These are phyloP conservation scores for Blastobasis adustella DNA, from an alignment of 2,888 invertebrate genomes.

Conservation along the genomic window DNA sequence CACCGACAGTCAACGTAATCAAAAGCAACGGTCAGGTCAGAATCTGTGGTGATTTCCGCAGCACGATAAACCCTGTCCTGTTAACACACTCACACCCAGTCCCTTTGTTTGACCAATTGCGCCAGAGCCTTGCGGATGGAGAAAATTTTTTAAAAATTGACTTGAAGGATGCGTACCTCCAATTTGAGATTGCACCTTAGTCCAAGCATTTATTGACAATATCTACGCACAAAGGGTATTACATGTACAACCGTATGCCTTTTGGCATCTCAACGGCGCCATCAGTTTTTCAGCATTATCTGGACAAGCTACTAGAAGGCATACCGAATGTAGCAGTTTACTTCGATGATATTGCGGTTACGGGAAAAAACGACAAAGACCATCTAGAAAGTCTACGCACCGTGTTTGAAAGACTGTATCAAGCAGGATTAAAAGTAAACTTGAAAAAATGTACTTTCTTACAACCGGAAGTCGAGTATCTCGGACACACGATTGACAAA, in stretches of 20 bases:
- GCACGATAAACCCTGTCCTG: not conserved
- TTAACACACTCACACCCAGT: not conserved
- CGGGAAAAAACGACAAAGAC: conserved; percentile 1
- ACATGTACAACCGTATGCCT: not conserved
- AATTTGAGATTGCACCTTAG: not conserved
- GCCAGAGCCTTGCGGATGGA: not conserved
- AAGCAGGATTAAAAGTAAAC: conserved; percentile 1
- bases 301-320: conserved; percentile 5
- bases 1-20: not conserved
- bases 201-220: not conserved
- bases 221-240: not conserved
- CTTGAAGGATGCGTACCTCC: not conserved
- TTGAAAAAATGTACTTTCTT: conserved; percentile 7
- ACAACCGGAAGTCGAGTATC: conserved; percentile 5
- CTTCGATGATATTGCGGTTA: conserved; percentile 11
- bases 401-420: conserved; percentile 4
- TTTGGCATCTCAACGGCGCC: not conserved
- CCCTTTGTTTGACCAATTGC: not conserved
- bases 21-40: not conserved
- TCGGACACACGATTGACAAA: conserved; percentile 7
- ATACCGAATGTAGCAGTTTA: conserved; percentile 8
- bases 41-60: not conserved
- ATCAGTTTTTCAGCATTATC: conserved; percentile 11
- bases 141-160: not conserved
- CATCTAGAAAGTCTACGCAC: conserved; percentile 1